Evolutionary conservation across 2,113 vertebrate genomes (phyloP), one percentile per base, ranked within the genome.

Genomic region (Thunnus thynnus): DNA sequence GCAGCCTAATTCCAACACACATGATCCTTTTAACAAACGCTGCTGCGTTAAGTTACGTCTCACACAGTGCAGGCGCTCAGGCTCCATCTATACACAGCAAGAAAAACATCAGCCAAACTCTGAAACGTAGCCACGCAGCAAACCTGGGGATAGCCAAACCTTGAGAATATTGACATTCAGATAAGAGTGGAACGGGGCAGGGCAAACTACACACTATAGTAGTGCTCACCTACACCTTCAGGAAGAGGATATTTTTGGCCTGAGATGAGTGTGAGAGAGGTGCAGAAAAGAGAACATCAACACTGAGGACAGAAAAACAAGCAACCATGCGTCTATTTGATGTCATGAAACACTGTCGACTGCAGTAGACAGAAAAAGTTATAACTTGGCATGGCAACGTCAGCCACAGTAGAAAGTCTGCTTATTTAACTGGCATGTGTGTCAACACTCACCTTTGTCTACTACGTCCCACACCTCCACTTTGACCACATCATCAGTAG

Each of bases 391-490:
- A 36, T 22, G 67, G 57, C 2, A 3, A 83, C 83, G 61, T 51
- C 16, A 62, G 58, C 48, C 14, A 60, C 20, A 16, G 54, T 25
- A 41, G 30, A 63, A 80, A 32, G 51, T 52, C 14, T 62, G 30
- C 13, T 48, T 68, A 22, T 76, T 13, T 52, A 50, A 83, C 5
- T 27, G 13, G 2, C 12, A 51, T 46, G 41, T 57, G 44, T 36
- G 16, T 72, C 63, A 65, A 22, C 0, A 86, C 95, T 95, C 89
- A 99, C 98, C 98, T 97, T 99, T 99, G 91, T 99, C 98, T 2
- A 99, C 98, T 0, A 99, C 98, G 18, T 99, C 98, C 98, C 98
- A 99, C 80, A 99, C 98, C 91, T 99, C 98, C 2, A 99, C 98
- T 80, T 99, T 99, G 52, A 99, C 98, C 64, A 99, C 96, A 44